Base-by-base conservation (phyloP, 2,888 invertebrate genomes). In the Hermaeophaga mercurialis region DNA sequence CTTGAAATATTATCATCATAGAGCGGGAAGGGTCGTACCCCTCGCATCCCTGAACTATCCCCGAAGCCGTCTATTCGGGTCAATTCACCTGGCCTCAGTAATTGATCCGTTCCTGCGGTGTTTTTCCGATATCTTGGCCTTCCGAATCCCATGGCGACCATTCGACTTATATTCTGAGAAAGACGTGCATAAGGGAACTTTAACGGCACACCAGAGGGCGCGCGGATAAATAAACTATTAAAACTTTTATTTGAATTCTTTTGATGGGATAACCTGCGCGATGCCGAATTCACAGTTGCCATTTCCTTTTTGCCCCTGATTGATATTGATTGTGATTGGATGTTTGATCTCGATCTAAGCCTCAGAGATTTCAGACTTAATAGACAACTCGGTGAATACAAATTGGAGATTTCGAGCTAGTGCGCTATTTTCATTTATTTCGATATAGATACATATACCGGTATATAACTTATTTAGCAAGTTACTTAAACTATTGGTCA, bases 171-270 rank as follows among this genome's bases (percentile, higher is more conserved):
- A 72, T 73, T 68, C 70, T 66, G 65, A 69, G 71, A 68, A 71
- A 73, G 72, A 73, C 72, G 73, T 71, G 73, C 70, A 73, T 73
- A 73, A 70, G 65, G 70, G 67, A 71, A 70, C 66, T 70, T 70
- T 74, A 74, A 75, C 71, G 70, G 72, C 72, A 71, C 75, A 38
- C 58, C 24, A 44, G 58, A 44, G 58, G 58, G 48, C 33, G 48
- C 58, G 49, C 36, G 70, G 72, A 73, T 74, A 73, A 73, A 73
- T 72, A 73, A 75, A 74, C 73, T 73, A 74, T 73, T 75, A 74
- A 74, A 73, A 75, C 67, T 74, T 74, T 73, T 61, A 61, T 63
- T 63, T 55, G 63, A 63, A 61, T 63, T 63, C 63, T 56, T 61
- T 36, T 48, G 53, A 54, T 49, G 49, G 52, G 53, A 49, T 54